phyloP scores from a whole-genome alignment of 2,888 invertebrate genomes.

The Himalopsyche japonica region DNA sequence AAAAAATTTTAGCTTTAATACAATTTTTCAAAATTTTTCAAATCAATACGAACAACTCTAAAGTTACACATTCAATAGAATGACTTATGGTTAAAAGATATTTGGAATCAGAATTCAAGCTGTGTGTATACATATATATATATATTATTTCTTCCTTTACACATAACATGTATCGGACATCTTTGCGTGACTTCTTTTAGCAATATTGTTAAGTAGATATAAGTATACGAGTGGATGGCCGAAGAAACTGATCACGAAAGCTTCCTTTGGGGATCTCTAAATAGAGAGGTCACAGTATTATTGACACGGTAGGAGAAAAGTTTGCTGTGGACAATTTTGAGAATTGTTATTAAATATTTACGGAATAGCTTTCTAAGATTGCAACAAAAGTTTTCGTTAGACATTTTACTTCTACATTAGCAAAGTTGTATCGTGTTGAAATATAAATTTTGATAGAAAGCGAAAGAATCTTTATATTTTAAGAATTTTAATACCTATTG shows the following conservation, averaged over 20 bases:
- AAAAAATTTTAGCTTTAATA: too few relatives aligned
- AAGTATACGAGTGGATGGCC: not conserved
- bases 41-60: too few relatives aligned
- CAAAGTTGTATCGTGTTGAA: too few relatives aligned
- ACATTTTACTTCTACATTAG: too few relatives aligned
- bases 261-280: not conserved
- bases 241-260: not conserved
- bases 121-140: not conserved
- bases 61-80: not conserved
- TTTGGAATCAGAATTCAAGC: not conserved
- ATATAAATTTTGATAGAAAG: too few relatives aligned
- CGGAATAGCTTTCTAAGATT: not conserved
- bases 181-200: conserved; percentile 23
- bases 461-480: too few relatives aligned
- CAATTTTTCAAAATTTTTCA: too few relatives aligned
- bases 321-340: not conserved
- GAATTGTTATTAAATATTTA: not conserved
- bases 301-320: not conserved
- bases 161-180: conserved; percentile 17
- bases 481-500: too few relatives aligned
- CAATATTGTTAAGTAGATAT: conserved; percentile 27
- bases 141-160: not conserved
- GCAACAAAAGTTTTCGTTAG: not conserved
- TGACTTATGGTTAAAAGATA: not conserved
- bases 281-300: conserved; percentile 12